A percentile compares a stretch with the other conserved stretches of the same genome.
Evolutionary conservation across 2,888 invertebrate species (phyloP).

Genomic region (Rhagium mordax): DNA sequence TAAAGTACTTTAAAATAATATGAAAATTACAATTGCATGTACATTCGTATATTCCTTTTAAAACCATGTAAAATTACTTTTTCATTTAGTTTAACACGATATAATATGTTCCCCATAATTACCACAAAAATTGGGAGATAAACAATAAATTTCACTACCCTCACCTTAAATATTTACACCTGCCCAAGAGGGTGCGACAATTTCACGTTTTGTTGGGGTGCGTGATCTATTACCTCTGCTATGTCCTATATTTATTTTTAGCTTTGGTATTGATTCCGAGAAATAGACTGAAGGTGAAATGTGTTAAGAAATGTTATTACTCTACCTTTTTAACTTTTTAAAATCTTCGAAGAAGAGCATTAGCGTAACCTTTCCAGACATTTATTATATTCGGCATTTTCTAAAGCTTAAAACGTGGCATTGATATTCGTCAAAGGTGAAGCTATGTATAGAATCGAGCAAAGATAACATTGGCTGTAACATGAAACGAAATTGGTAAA

Average conservation of each 20-base stretch:
- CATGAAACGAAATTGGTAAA: neutral
- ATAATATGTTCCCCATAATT: neutral
- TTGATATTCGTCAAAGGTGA: conserved; percentile 8
- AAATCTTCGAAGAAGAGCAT: neutral
- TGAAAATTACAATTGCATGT: no score
- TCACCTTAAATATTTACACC: conserved; percentile 25
- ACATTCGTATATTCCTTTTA: neutral
- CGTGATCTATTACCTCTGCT: conserved; percentile 10
- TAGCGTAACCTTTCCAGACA: neutral
- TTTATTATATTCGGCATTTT: neutral
- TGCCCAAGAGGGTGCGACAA: conserved; percentile 19
- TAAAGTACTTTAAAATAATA: no score
- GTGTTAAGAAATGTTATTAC: neutral
- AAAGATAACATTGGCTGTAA: neutral
- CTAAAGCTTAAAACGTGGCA: neutral
- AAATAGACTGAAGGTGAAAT: neutral
- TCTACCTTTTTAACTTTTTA: conserved; percentile 1
- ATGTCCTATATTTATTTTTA: conserved; percentile 16
- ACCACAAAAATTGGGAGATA: neutral
- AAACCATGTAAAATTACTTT: neutral
- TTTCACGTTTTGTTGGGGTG: conserved; percentile 4
- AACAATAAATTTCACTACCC: conserved; percentile 2
- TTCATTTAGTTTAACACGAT: neutral
- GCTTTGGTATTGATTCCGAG: conserved; percentile 13
- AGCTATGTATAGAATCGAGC: neutral